Evolutionary conservation across 35 echinoderm and acorn worm genomes (phyloP).

Genomic region (Ophioderma brevispina): DNA sequence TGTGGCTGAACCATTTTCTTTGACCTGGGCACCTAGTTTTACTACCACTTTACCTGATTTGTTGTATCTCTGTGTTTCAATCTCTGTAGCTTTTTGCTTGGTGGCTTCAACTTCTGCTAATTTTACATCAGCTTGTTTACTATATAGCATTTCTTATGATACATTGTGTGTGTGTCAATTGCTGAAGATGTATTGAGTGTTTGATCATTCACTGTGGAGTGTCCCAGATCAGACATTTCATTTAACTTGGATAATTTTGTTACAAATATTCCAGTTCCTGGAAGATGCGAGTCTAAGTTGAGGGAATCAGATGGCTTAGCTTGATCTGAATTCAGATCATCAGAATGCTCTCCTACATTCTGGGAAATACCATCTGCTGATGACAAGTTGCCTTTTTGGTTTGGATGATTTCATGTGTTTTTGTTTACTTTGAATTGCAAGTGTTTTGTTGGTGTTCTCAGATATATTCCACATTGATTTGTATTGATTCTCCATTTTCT

Average conservation of each 20-base stretch:
- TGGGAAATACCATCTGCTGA: background rate
- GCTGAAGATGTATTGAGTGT: background rate
- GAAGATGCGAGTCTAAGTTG: background rate
- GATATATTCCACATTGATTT: background rate
- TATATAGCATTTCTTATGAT: background rate
- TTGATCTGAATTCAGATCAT: background rate
- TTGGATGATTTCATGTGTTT: background rate
- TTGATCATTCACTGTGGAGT: background rate
- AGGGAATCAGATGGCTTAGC: background rate
- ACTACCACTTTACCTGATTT: too few relatives aligned
- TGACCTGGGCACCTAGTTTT: too few relatives aligned
- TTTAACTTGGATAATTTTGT: background rate
- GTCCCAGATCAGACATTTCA: background rate
- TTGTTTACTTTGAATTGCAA: background rate
- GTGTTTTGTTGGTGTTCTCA: background rate
- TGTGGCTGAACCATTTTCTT: background rate
- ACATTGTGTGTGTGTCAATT: background rate
- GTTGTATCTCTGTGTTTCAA: too few relatives aligned
- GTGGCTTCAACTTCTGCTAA: too few relatives aligned
- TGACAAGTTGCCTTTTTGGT: background rate
- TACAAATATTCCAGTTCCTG: background rate
- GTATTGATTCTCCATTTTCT: background rate
- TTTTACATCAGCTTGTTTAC: background rate
- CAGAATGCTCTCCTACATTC: background rate
- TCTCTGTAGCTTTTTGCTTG: too few relatives aligned